Percentiles rank a stretch among this genome's conserved stretches.
Conservation (phyloP, 2,113 vertebrate genomes). For the Mesocricetus auratus region DNA sequence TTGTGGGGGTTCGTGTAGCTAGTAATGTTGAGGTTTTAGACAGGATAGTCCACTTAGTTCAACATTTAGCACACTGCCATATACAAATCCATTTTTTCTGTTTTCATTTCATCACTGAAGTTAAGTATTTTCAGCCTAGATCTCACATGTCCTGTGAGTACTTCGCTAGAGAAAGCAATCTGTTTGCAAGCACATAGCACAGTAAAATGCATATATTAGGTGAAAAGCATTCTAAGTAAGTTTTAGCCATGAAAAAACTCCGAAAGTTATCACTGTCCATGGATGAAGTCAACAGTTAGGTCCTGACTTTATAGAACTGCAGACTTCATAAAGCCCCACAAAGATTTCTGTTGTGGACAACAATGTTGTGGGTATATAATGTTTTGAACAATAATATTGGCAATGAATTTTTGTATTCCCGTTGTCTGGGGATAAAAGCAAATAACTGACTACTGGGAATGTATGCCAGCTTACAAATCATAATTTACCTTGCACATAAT, state of each 20-base stretch:
- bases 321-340: constrained; percentile 50
- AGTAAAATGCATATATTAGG: not conserved
- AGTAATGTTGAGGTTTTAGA: not conserved
- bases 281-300: constrained; percentile 42
- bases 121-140: not conserved
- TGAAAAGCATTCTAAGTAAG: not conserved
- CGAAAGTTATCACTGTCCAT: constrained; percentile 32
- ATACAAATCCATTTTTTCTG: not conserved
- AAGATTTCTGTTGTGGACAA: not conserved
- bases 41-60: constrained; percentile 18
- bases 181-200: not conserved
- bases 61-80: not conserved
- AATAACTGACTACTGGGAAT: not conserved
- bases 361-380: not conserved
- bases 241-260: not conserved
- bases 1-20: not conserved
- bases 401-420: not conserved
- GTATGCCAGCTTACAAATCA: constrained; percentile 11
- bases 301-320: constrained; percentile 20
- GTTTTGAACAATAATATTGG: not conserved
- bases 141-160: constrained; percentile 21
- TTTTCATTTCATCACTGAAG: not conserved
- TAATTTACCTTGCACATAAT: not conserved
- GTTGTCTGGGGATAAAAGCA: constrained; percentile 46
- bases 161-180: constrained; percentile 36